These are phyloP conservation scores for Manis pentadactyla DNA, from an alignment of 2,797 vertebrate species.

Conservation along the genomic window DNA sequence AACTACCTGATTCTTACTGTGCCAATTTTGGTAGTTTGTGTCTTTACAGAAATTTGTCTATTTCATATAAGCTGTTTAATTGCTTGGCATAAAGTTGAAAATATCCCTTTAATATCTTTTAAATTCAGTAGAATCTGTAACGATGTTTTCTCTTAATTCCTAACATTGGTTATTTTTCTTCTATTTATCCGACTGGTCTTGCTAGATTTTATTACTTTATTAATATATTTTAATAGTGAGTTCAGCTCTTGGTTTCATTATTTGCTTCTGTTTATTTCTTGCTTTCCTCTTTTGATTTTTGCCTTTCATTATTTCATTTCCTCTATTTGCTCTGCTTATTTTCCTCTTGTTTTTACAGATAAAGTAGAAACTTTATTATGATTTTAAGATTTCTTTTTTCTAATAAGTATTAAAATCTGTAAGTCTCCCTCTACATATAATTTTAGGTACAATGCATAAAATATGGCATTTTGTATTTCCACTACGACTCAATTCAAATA, in stretches of 20 bases:
- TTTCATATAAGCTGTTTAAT: not conserved
- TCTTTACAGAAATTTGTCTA: not conserved
- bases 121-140: not conserved
- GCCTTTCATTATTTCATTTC: not conserved
- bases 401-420: not conserved
- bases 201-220: not conserved
- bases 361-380: not conserved
- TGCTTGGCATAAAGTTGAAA: not conserved
- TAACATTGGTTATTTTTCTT: not conserved
- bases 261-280: not conserved
- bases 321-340: not conserved
- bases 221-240: not conserved
- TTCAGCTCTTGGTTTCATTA: not conserved
- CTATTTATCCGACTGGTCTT: not conserved
- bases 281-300: not conserved
- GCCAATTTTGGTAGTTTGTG: not conserved
- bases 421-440: not conserved
- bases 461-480: not conserved
- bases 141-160: not conserved
- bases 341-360: not conserved
- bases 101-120: not conserved
- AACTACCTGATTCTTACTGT: not conserved
- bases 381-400: not conserved
- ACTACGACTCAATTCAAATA: not conserved
- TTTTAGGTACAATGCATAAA: not conserved